These are phyloP conservation scores for Sminthurinus signatus DNA, from an alignment of 1,140 invertebrate genomes.

Conservation along the genomic window DNA sequence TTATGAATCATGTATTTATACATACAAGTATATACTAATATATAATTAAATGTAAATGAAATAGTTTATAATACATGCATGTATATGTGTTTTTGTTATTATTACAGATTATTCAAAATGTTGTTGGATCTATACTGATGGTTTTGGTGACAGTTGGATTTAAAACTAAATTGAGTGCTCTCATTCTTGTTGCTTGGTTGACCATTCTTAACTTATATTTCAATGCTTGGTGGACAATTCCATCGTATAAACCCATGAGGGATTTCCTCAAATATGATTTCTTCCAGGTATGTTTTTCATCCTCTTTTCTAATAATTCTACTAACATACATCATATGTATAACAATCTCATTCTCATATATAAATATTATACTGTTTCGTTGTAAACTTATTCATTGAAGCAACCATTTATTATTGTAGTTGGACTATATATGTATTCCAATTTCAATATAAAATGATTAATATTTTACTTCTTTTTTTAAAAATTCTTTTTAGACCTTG, in stretches of 20 bases:
- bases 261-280: conserved; percentile 99
- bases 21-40: too few species aligned
- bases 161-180: conserved; percentile 96
- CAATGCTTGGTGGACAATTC: conserved; percentile 97
- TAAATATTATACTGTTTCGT: too few species aligned
- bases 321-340: too few species aligned
- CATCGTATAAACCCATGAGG: conserved; percentile 85
- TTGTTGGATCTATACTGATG: conserved; percentile 91
- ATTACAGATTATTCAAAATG: conserved; percentile 72
- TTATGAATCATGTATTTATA: conserved; percentile 39
- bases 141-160: conserved; percentile 93
- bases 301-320: too few species aligned
- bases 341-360: too few species aligned
- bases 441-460: too few species aligned
- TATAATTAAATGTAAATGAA: too few species aligned
- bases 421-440: too few species aligned
- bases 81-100: conserved; percentile 36
- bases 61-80: neutral
- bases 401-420: too few species aligned
- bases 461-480: too few species aligned
- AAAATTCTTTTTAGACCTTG: too few species aligned
- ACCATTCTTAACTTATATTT: conserved; percentile 90
- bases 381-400: too few species aligned
- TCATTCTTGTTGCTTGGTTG: conserved; percentile 86
- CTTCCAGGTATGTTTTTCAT: conserved; percentile 91